These are phyloP conservation scores for Acleris holmiana DNA, from an alignment of 2,888 invertebrate species.

Conservation along the genomic window DNA sequence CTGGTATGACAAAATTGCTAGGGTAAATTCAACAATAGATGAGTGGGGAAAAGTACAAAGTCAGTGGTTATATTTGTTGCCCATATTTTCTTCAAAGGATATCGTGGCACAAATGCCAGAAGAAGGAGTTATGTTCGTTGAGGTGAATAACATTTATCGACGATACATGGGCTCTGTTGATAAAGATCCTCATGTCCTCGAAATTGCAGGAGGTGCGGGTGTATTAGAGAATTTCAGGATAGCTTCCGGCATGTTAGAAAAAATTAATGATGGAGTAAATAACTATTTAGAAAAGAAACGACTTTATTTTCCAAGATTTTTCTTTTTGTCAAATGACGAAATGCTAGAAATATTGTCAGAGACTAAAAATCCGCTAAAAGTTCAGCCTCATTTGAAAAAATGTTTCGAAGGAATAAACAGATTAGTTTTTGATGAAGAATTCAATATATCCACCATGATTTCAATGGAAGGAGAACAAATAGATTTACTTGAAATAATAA, in stretches of 20 bases:
- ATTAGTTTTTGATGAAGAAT: conserved; percentile 88
- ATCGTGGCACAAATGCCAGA: conserved; percentile 94
- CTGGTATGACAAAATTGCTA: conserved; percentile 90
- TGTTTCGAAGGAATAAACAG: conserved; percentile 94
- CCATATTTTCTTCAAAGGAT: conserved; percentile 94
- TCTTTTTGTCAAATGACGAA: conserved; percentile 96
- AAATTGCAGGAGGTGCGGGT: conserved; percentile 87
- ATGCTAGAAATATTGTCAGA: conserved; percentile 95
- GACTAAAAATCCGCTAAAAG: conserved; percentile 92
- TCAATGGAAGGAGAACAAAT: conserved; percentile 91
- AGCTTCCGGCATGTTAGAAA: conserved; percentile 88
- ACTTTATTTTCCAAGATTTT: conserved; percentile 93
- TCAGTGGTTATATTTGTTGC: conserved; percentile 93
- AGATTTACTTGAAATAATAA: conserved; percentile 84
- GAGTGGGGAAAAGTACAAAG: conserved; percentile 94
- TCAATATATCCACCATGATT: conserved; percentile 91
- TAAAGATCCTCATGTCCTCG: conserved; percentile 86
- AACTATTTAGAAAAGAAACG: conserved; percentile 93
- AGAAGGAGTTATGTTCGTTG: conserved; percentile 90
- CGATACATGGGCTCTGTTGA: conserved; percentile 86
- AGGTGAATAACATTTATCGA: conserved; percentile 88
- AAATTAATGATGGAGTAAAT: conserved; percentile 92
- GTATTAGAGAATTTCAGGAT: conserved; percentile 88
- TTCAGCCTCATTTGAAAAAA: conserved; percentile 94
- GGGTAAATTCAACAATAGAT: conserved; percentile 89